Evolutionary conservation across 2,797 vertebrate genomes (phyloP).

Genomic region (Brotula barbata): DNA sequence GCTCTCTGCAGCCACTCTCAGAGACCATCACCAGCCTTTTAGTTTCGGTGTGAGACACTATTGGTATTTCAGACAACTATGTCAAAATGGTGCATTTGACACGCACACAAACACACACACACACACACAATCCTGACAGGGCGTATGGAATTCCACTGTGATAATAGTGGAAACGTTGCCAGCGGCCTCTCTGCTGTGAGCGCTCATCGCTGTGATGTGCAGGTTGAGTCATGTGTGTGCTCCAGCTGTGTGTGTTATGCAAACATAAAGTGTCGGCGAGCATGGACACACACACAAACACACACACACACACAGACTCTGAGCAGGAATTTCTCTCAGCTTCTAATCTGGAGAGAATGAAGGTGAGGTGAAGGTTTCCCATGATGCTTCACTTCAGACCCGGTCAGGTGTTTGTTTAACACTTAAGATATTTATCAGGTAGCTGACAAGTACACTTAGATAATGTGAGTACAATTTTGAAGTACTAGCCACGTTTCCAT

Average conservation of each 20-base stretch:
- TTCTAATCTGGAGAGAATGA: slow-evolving; percentile 1
- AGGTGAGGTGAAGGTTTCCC: slow-evolving; percentile 23
- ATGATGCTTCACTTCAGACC: slow-evolving; percentile 24
- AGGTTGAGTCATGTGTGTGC: slow-evolving; percentile 51
- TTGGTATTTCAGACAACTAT: slow-evolving; percentile 60
- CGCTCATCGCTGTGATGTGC: slow-evolving; percentile 32
- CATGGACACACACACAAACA: slow-evolving; percentile 5
- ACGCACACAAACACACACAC: slow-evolving; percentile 12
- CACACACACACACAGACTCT: slow-evolving; percentile 4
- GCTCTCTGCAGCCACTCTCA: slow-evolving; percentile 16
- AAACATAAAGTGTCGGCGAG: slow-evolving; percentile 38
- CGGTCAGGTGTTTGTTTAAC: no score
- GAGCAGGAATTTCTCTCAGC: slow-evolving; percentile 25
- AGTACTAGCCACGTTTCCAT: no score
- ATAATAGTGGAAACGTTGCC: slow-evolving; percentile 55
- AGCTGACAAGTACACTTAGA: no score
- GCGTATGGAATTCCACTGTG: slow-evolving; percentile 57
- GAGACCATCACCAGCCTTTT: slow-evolving; percentile 29
- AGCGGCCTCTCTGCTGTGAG: slow-evolving; percentile 20
- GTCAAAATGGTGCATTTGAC: slow-evolving; percentile 34
- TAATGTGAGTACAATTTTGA: no score
- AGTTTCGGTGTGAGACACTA: slow-evolving; percentile 42
- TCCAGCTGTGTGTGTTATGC: slow-evolving; percentile 31
- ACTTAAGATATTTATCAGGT: no score
- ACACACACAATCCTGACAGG: slow-evolving; percentile 1